phyloP scores from a whole-genome alignment of 2,888 invertebrate species.

The Netelia fuscicornis region DNA sequence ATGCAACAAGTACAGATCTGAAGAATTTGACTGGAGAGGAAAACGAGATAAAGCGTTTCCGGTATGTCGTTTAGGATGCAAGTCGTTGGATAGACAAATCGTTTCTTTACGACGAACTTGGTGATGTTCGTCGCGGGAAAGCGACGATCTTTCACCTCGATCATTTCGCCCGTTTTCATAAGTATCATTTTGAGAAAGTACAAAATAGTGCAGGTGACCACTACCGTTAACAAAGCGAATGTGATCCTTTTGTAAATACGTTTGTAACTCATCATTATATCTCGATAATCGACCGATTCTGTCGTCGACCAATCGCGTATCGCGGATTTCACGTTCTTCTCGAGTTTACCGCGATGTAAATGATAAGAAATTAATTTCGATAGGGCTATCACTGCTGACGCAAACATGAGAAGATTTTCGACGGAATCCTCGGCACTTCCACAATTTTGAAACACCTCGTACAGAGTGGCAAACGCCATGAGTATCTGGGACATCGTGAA shows the following conservation, averaged over 20 bases:
- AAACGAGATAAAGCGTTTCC: slow-evolving; percentile 38
- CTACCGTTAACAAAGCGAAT: background rate
- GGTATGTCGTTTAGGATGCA: slow-evolving; percentile 59
- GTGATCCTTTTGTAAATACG: slow-evolving; percentile 28
- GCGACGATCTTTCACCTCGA: slow-evolving; percentile 11
- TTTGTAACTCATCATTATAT: slow-evolving; percentile 13
- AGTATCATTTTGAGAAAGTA: slow-evolving; percentile 16
- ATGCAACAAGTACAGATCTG: slow-evolving; percentile 52
- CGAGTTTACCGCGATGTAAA: slow-evolving; percentile 67
- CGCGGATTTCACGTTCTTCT: slow-evolving; percentile 60
- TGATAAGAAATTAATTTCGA: slow-evolving; percentile 69
- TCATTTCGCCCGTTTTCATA: slow-evolving; percentile 14
- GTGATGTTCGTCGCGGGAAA: slow-evolving; percentile 1
- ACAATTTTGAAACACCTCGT: slow-evolving; percentile 67
- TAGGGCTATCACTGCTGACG: slow-evolving; percentile 64
- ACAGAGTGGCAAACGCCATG: slow-evolving; percentile 55
- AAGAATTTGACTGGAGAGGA: slow-evolving; percentile 54
- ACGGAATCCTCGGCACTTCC: slow-evolving; percentile 67
- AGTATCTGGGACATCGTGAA: slow-evolving; percentile 40
- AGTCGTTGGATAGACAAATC: slow-evolving; percentile 23
- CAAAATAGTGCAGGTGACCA: background rate
- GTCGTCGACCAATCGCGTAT: slow-evolving; percentile 34
- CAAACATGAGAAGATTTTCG: slow-evolving; percentile 65
- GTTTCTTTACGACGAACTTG: slow-evolving; percentile 2
- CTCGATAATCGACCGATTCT: slow-evolving; percentile 21